Conservation (phyloP, 1,140 invertebrate genomes). For the Magallana gigas region DNA sequence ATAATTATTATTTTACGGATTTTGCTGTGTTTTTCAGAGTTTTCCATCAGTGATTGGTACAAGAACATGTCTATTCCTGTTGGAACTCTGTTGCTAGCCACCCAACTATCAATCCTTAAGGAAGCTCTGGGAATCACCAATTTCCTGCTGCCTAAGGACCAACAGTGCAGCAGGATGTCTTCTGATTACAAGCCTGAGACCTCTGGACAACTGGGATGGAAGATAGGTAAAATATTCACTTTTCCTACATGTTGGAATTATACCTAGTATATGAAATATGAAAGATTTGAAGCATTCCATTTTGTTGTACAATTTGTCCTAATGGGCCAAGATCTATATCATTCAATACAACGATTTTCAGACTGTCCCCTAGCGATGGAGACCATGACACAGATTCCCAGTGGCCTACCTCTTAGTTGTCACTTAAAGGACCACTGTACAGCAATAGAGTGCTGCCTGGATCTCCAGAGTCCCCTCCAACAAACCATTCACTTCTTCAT, state of each 20-base stretch:
- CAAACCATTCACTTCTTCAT: slow-evolving; percentile 43
- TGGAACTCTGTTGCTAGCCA: neutral
- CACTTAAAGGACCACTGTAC: slow-evolving; percentile 49
- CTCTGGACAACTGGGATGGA: slow-evolving; percentile 37
- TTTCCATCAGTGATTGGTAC: slow-evolving; percentile 25
- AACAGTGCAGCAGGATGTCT: slow-evolving; percentile 42
- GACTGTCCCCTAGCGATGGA: neutral
- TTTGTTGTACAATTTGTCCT: too few species aligned
- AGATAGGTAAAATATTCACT: neutral
- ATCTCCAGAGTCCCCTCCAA: slow-evolving; percentile 31
- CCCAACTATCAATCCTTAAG: neutral
- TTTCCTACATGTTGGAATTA: too few species aligned
- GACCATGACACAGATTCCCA: neutral
- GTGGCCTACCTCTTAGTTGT: slow-evolving; percentile 31
- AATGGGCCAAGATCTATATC: too few species aligned
- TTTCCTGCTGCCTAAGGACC: neutral
- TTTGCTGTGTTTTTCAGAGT: slow-evolving; percentile 5
- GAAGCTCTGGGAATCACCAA: neutral
- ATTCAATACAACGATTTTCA: neutral
- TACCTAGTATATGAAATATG: too few species aligned
- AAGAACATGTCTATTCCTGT: neutral
- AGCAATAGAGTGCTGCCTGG: slow-evolving; percentile 52
- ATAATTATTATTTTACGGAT: too few species aligned
- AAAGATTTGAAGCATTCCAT: too few species aligned
- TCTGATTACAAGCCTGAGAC: neutral